These are phyloP conservation scores for Drosophila lacertosa DNA, from an alignment of 1,140 invertebrate species.

Conservation along the genomic window DNA sequence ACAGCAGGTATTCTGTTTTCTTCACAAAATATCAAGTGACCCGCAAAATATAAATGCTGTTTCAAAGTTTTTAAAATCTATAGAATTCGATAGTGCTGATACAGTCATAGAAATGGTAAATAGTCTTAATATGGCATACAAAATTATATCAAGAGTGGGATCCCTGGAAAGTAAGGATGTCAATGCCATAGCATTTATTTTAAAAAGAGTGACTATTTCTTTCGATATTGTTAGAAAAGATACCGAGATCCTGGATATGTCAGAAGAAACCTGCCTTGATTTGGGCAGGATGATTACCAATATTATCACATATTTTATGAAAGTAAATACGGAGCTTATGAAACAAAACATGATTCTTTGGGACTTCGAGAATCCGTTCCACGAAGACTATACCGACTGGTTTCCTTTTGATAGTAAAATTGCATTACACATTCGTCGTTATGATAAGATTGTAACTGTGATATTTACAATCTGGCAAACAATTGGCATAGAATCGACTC, in stretches of 20 bases:
- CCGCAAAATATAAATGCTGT: neutral
- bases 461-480: conserved; percentile 2
- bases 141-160: neutral
- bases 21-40: neutral
- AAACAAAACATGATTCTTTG: neutral
- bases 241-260: conserved; percentile 23
- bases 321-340: neutral
- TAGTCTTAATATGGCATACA: conserved; percentile 1
- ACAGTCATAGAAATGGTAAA: conserved; percentile 16
- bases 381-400: conserved; percentile 6
- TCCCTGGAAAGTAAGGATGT: neutral
- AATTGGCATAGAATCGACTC: conserved; percentile 1
- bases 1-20: conserved; percentile 26
- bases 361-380: neutral
- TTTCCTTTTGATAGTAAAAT: neutral
- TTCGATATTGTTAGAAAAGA: conserved; percentile 19
- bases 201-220: neutral
- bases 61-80: neutral
- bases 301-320: conserved; percentile 1
- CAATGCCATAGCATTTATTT: neutral
- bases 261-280: neutral
- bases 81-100: neutral
- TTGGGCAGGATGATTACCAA: conserved; percentile 11
- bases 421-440: neutral
- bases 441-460: neutral